Conservation (phyloP, 2,113 vertebrate genomes). For the Meles meles region DNA sequence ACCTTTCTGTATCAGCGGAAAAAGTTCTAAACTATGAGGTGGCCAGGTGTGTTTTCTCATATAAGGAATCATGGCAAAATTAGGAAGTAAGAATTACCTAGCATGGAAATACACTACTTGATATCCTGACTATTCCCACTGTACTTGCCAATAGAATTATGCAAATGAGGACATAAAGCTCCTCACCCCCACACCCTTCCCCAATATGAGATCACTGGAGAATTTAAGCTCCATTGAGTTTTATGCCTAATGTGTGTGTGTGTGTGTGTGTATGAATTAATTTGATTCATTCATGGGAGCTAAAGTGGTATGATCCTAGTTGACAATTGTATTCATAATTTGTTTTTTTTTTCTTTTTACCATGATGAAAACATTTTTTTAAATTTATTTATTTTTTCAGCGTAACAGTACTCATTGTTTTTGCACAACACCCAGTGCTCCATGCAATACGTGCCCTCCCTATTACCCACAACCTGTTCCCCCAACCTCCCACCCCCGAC, state of each 20-base stretch:
- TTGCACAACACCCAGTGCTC: too few relatives aligned
- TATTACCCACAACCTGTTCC: too few relatives aligned
- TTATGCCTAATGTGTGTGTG: neutral
- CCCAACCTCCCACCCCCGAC: too few relatives aligned
- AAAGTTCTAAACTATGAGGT: neutral
- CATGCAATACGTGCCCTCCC: too few relatives aligned
- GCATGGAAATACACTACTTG: neutral
- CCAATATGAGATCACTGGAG: neutral
- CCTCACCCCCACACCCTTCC: rapidly evolving
- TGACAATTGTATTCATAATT: neutral
- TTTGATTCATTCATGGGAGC: neutral
- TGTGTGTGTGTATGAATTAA: neutral
- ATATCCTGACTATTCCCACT: neutral
- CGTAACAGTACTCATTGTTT: too few relatives aligned
- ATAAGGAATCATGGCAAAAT: neutral
- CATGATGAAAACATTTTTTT: too few relatives aligned
- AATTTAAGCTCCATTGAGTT: neutral
- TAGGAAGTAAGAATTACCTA: neutral
- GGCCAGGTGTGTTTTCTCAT: neutral
- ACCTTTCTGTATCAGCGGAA: neutral
- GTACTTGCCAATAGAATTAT: neutral
- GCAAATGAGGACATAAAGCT: neutral
- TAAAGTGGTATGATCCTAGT: neutral
- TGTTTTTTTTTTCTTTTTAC: too few relatives aligned
- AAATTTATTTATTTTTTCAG: too few relatives aligned